These are phyloP conservation scores for Drosophila saltans DNA, from an alignment of 1,140 invertebrate genomes.

Conservation along the genomic window DNA sequence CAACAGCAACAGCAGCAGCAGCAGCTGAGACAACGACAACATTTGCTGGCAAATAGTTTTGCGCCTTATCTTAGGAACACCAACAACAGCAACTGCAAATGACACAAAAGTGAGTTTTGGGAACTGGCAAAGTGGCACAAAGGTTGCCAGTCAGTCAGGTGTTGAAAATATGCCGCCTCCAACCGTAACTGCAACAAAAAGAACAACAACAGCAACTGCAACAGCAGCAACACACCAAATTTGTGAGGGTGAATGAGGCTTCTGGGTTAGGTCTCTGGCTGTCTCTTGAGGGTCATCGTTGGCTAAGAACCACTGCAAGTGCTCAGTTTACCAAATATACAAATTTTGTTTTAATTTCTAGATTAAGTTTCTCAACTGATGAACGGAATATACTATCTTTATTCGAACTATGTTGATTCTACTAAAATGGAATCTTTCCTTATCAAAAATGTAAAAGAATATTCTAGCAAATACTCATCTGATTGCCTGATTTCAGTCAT, in stretches of 20 bases:
- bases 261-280: slow-evolving; percentile 19
- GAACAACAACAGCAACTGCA: background rate
- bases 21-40: slow-evolving; percentile 62
- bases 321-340: background rate
- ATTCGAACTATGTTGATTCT: too few relatives aligned
- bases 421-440: too few relatives aligned
- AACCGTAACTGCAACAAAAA: background rate
- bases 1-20: slow-evolving; percentile 16
- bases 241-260: slow-evolving; percentile 18
- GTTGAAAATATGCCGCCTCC: slow-evolving; percentile 73
- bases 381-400: too few relatives aligned
- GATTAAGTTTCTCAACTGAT: background rate
- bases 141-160: slow-evolving; percentile 73
- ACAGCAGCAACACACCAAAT: slow-evolving; percentile 6
- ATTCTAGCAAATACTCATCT: too few relatives aligned
- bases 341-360: background rate
- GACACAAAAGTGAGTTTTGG: slow-evolving; percentile 80
- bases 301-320: background rate
- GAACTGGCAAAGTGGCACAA: slow-evolving; percentile 80
- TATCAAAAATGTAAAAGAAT: too few relatives aligned
- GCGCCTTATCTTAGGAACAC: slow-evolving; percentile 52
- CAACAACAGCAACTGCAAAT: slow-evolving; percentile 48
- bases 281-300: slow-evolving; percentile 15
- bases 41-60: slow-evolving; percentile 68
- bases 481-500: background rate